Evolutionary conservation across 2,113 vertebrate species (phyloP).

Genomic region (Rhea pennata): DNA sequence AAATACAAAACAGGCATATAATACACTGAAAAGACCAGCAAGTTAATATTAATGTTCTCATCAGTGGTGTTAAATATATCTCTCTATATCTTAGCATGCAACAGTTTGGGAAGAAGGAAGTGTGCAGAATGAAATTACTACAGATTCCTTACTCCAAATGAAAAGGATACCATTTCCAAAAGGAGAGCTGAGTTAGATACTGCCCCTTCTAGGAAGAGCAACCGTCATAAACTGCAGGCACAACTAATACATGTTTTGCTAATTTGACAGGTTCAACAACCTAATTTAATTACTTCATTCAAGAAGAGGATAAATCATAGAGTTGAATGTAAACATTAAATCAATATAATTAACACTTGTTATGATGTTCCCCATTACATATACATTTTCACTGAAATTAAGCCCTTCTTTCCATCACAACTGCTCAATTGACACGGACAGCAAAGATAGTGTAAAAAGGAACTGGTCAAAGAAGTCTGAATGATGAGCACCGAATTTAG

Average conservation of each 20-base stretch:
- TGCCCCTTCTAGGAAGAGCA: not conserved
- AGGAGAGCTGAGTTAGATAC: not conserved
- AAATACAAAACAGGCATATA: not conserved
- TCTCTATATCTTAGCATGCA: not conserved
- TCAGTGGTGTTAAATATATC: not conserved
- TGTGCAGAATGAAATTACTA: not conserved
- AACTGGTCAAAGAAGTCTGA: not conserved
- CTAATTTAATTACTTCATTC: not conserved
- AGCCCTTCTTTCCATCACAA: not conserved
- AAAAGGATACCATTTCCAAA: not conserved
- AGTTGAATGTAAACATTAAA: not conserved
- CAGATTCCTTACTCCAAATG: not conserved
- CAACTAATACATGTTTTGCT: not conserved
- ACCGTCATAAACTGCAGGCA: not conserved
- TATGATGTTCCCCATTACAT: not conserved
- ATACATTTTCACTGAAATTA: not conserved
- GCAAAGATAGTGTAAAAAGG: not conserved
- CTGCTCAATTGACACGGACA: not conserved
- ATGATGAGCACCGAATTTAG: not conserved
- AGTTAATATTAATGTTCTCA: not conserved
- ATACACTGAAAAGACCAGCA: not conserved
- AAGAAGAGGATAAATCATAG: not conserved
- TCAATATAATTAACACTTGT: not conserved
- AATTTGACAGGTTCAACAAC: not conserved
- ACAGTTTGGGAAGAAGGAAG: not conserved